Percentiles rank a stretch among this genome's conserved stretches.
phyloP scores from a whole-genome alignment of 2,797 vertebrate genomes.

The Anguilla obscura region DNA sequence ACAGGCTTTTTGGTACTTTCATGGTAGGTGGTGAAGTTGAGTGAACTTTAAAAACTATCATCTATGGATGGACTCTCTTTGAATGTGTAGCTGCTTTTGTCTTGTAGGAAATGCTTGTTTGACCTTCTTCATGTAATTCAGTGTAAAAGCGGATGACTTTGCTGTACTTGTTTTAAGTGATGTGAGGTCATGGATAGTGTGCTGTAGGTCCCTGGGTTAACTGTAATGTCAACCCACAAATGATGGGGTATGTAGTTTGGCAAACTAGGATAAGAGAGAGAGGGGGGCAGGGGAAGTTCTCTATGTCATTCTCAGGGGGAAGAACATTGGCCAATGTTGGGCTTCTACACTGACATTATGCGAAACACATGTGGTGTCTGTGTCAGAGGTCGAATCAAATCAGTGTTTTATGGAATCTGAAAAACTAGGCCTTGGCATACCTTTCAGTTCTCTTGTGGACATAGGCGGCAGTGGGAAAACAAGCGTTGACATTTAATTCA shows the following conservation, averaged over 20 bases:
- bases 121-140: background rate
- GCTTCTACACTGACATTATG: background rate
- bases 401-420: background rate
- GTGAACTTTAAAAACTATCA: background rate
- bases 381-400: slow-evolving; percentile 5
- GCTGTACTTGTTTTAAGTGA: background rate
- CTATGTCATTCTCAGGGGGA: background rate
- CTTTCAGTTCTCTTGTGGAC: background rate
- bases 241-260: background rate
- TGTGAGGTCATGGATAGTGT: background rate
- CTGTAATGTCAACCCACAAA: background rate
- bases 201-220: background rate
- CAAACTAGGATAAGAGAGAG: background rate
- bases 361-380: background rate
- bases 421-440: background rate
- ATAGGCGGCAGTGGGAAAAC: background rate
- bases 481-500: background rate
- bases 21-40: background rate
- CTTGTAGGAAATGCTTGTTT: background rate
- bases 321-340: background rate
- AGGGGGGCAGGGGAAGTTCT: background rate
- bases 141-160: background rate
- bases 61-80: background rate
- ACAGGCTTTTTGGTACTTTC: slow-evolving; percentile 5
- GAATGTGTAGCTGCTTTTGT: background rate